Evolutionary conservation across 2,888 invertebrate genomes (phyloP).

Genomic region (Mythimna lalbum): DNA sequence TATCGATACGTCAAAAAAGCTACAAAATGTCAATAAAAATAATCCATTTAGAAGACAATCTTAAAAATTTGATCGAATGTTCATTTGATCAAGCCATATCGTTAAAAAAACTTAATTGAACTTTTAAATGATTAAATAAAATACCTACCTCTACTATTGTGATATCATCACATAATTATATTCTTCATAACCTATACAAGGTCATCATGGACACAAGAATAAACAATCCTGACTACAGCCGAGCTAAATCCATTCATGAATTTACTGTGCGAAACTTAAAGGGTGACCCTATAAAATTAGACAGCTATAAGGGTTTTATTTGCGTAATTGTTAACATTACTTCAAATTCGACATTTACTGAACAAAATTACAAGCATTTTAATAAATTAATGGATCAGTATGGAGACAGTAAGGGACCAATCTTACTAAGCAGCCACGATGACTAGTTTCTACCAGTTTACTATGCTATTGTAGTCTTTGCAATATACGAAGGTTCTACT

Average conservation of each 20-base stretch:
- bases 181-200: neutral
- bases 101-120: neutral
- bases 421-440: neutral
- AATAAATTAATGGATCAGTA: constrained; percentile 43
- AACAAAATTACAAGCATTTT: constrained; percentile 26
- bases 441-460: neutral
- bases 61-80: too few species aligned
- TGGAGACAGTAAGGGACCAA: constrained; percentile 35
- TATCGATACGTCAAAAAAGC: neutral
- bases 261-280: constrained; percentile 42
- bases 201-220: constrained; percentile 18
- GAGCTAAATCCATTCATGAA: constrained; percentile 36
- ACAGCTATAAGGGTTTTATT: constrained; percentile 37
- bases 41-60: too few species aligned
- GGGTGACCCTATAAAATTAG: constrained; percentile 37
- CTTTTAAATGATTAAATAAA: neutral
- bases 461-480: too few species aligned
- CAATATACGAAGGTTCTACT: neutral
- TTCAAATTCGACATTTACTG: constrained; percentile 14
- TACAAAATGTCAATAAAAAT: neutral
- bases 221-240: constrained; percentile 40
- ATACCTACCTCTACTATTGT: neutral
- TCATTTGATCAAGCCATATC: too few species aligned
- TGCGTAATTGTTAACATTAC: constrained; percentile 44
- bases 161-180: neutral